phyloP scores from a whole-genome alignment of 2,797 vertebrate genomes.

The Aotus griseimembra region DNA sequence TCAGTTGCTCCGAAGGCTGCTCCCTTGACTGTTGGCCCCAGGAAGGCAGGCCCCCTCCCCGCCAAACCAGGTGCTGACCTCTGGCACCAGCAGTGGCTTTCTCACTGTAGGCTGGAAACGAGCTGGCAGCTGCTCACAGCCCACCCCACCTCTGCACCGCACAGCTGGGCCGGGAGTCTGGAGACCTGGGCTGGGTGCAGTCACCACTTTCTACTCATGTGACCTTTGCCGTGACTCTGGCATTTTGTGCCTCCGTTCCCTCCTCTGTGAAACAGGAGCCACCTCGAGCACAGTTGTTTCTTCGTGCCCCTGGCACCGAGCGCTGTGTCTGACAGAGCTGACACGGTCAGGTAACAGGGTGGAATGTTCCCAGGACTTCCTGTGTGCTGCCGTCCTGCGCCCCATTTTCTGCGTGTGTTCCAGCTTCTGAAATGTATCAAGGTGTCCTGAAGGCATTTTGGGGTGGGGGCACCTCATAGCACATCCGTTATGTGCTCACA shows the following conservation, averaged over 20 bases:
- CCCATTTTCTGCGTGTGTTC: neutral
- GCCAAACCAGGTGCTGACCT: neutral
- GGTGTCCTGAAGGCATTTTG: neutral
- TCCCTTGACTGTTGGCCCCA: neutral
- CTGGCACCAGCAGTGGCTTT: neutral
- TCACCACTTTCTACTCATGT: no score
- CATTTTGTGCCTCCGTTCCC: no score
- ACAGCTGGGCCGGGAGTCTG: neutral
- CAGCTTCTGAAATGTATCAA: neutral
- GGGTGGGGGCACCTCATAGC: neutral
- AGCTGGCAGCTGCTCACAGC: neutral
- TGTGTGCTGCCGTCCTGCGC: neutral
- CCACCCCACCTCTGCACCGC: neutral
- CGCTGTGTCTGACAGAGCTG: neutral
- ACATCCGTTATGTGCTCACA: neutral
- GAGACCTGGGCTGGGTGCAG: neutral
- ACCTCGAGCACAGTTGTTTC: neutral
- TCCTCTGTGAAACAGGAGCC: neutral
- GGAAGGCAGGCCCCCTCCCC: no score
- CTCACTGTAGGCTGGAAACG: neutral
- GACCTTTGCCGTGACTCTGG: neutral
- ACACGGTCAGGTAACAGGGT: neutral
- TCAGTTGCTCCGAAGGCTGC: neutral
- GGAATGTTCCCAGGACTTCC: neutral
- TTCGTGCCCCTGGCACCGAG: neutral